Conservation (phyloP, 2,888 invertebrate species). For the Nasonia oneida region DNA sequence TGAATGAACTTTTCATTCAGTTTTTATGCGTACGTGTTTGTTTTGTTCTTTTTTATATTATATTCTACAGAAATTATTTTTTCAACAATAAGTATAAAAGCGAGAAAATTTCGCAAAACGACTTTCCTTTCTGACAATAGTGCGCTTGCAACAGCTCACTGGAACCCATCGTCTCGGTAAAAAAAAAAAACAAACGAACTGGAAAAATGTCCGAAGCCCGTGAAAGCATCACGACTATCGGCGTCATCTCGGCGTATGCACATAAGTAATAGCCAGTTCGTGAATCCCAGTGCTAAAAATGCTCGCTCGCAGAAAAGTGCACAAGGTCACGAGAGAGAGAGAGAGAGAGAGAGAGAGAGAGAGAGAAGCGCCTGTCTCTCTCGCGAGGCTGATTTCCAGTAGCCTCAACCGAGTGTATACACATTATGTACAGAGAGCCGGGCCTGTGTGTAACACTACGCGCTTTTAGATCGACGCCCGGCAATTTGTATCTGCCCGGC, state of each 20-base stretch:
- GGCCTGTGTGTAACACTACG: slow-evolving; percentile 60
- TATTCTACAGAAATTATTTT: too few relatives aligned
- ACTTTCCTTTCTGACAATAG: too few relatives aligned
- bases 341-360: too few relatives aligned
- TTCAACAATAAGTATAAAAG: not conserved
- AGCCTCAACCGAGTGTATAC: not conserved
- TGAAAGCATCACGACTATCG: slow-evolving; percentile 23
- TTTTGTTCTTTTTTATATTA: not conserved
- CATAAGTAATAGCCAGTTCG: slow-evolving; percentile 30
- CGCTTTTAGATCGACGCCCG: slow-evolving; percentile 64
- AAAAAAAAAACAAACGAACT: not conserved
- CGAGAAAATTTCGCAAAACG: too few relatives aligned
- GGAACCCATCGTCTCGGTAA: too few relatives aligned
- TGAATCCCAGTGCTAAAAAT: slow-evolving; percentile 16
- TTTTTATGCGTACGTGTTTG: not conserved
- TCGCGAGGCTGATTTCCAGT: slow-evolving; percentile 26
- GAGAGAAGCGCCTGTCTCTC: not conserved
- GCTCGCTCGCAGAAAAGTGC: slow-evolving; percentile 13
- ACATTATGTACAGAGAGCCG: slow-evolving; percentile 4
- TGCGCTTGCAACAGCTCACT: too few relatives aligned
- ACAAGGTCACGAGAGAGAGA: slow-evolving; percentile 13
- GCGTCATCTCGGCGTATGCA: not conserved
- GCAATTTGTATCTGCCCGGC: slow-evolving; percentile 66
- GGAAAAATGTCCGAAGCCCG: not conserved
- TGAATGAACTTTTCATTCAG: slow-evolving; percentile 27